Percentiles rank a stretch among this genome's conserved stretches.
These are phyloP conservation scores for Melanerpes aurifrons DNA, from an alignment of 2,113 vertebrate genomes.

Conservation along the genomic window DNA sequence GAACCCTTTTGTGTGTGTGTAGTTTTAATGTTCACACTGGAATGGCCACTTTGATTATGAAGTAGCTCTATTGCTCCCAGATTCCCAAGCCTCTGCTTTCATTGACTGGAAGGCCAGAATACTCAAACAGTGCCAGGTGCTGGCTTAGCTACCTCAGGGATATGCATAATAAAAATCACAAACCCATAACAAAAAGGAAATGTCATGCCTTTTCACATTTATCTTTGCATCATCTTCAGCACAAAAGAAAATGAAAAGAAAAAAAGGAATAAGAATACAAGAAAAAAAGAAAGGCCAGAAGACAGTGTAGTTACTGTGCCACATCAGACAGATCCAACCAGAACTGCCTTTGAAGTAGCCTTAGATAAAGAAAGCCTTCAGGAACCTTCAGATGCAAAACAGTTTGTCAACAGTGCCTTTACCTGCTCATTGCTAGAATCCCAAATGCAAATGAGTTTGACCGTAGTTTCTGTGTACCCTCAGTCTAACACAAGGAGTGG, in stretches of 20 bases:
- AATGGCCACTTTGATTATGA: constrained; percentile 1
- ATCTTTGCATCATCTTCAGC: constrained; percentile 17
- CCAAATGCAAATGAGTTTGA: background rate
- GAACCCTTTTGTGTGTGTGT: background rate
- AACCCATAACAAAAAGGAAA: constrained; percentile 26
- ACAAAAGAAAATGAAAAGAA: constrained; percentile 2
- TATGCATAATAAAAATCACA: background rate
- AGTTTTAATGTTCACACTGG: constrained; percentile 2
- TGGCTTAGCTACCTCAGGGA: background rate
- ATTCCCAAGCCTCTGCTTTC: background rate
- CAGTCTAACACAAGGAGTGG: background rate
- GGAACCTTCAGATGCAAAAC: background rate
- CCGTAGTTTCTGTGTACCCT: background rate
- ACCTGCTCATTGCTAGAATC: background rate
- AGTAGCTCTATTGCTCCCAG: background rate
- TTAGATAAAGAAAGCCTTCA: background rate
- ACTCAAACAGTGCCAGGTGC: background rate
- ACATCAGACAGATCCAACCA: background rate
- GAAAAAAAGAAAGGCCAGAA: background rate
- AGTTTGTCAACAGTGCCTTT: constrained; percentile 20
- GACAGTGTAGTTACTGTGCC: background rate
- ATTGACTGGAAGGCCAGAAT: background rate
- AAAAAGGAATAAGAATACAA: background rate
- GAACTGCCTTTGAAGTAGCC: background rate
- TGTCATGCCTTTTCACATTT: constrained; percentile 36